Base-by-base conservation (phyloP, 2,888 invertebrate genomes). In the Lissonota sp. region DNA sequence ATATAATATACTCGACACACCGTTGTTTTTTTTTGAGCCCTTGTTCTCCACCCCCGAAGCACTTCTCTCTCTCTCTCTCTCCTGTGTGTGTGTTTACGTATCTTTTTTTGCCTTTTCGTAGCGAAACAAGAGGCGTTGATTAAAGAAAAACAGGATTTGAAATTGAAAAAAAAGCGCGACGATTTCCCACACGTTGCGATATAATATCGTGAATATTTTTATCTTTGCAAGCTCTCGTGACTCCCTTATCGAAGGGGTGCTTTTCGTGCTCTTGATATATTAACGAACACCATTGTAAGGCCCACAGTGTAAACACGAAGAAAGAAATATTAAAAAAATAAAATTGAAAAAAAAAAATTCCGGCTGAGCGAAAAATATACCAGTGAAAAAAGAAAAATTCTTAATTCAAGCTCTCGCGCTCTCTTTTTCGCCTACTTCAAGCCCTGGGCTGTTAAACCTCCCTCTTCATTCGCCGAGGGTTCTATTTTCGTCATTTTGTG, bases 401-500 rank as follows among this genome's bases (percentile, higher is more conserved):
- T 73, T 73, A 73, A 77, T 69, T 80, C 58, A 8, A 53, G 49
- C 26, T 57, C 16, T 42, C 46, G n/a, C 42, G 14, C 16, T 44
- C 14, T 12, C 55, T 12, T 16, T 26, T 6, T 7, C 58, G n/a
- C 12, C 26, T 26, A 26, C 26, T 26, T 26, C 51, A 6, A 16
- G 14, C 14, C 10, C 53, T 26, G 26, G 39, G 49, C 66, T 16
- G 64, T 73, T 64, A 46, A 26, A 64, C 46, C 55, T 64, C 57
- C 51, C 70, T 62, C 37, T 67, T 39, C 44, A 26, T 42, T 64
- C 74, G 46, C 64, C 60, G 57, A 14, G 46, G 66, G 71, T 81
- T 77, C 70, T 81, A 78, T 81, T 81, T 78, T 78, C 62, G 78
- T 74, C 73, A 69, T 77, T 26, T 77, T 77, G 74, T 57, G 64